These are phyloP conservation scores for Pammene aurita DNA, from an alignment of 2,888 invertebrate species.

Conservation along the genomic window DNA sequence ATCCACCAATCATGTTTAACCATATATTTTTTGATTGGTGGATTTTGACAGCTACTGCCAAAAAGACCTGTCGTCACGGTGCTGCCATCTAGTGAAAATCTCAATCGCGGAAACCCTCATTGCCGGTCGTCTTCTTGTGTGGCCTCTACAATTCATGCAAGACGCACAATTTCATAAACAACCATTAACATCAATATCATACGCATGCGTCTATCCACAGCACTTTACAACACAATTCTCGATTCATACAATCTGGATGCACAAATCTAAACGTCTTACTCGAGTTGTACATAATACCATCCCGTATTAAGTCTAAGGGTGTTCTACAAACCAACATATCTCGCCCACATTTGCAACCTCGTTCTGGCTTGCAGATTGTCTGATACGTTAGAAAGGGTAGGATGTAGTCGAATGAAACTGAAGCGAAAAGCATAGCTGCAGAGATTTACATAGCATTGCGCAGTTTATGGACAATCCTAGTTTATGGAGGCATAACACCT, in stretches of 20 bases:
- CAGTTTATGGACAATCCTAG: slow-evolving; percentile 53
- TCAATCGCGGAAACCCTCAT: too few species aligned
- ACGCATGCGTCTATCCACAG: slow-evolving; percentile 8
- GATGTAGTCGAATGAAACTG: neutral
- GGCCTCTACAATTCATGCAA: slow-evolving; percentile 1
- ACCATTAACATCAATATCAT: slow-evolving; percentile 9
- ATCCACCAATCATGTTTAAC: too few species aligned
- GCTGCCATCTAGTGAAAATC: too few species aligned
- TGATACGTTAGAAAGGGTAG: neutral
- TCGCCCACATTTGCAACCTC: slow-evolving; percentile 4
- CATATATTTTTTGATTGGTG: too few species aligned
- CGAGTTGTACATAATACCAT: slow-evolving; percentile 40
- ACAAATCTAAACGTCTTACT: slow-evolving; percentile 44
- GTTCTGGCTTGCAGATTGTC: slow-evolving; percentile 9
- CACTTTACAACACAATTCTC: slow-evolving; percentile 30
- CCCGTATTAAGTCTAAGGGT: slow-evolving; percentile 41
- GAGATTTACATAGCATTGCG: slow-evolving; percentile 52
- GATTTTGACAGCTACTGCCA: too few species aligned
- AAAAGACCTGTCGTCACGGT: too few species aligned
- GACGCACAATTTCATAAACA: slow-evolving; percentile 4
- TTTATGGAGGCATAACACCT: slow-evolving; percentile 55
- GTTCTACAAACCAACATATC: slow-evolving; percentile 2
- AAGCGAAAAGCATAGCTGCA: slow-evolving; percentile 33
- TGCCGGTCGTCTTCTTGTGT: neutral
- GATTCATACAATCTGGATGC: slow-evolving; percentile 33